Conservation (phyloP, 2,797 vertebrate genomes). For the Acanthurus leucopareius region DNA sequence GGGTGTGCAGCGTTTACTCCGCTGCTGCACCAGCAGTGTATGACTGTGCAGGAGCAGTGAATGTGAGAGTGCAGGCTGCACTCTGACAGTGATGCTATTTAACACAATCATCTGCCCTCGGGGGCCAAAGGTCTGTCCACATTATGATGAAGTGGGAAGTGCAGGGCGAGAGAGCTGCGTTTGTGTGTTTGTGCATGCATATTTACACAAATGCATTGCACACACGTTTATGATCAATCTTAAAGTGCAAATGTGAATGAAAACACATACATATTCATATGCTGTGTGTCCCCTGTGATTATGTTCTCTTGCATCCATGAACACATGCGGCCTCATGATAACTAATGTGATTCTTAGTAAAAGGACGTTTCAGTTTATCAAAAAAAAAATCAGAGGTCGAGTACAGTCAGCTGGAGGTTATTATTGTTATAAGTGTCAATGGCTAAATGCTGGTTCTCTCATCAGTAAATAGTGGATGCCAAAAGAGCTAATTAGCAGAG, state of each 20-base stretch:
- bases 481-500: constrained; percentile 31
- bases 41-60: constrained; percentile 4
- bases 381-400: background rate
- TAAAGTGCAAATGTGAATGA: background rate
- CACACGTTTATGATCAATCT: background rate
- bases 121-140: constrained; percentile 55
- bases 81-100: constrained; percentile 70
- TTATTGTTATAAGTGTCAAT: background rate
- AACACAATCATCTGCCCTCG: constrained; percentile 57
- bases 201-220: background rate
- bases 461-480: constrained; percentile 18
- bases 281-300: background rate
- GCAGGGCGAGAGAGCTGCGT: constrained; percentile 5
- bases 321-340: background rate
- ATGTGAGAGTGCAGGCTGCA: constrained; percentile 16
- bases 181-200: background rate
- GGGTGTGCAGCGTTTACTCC: constrained; percentile 14
- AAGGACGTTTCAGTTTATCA: background rate
- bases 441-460: constrained; percentile 27
- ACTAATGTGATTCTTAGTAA: background rate
- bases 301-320: background rate
- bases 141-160: constrained; percentile 52
- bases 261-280: background rate
- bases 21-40: constrained; percentile 19
- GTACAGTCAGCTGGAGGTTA: background rate